These are phyloP conservation scores for Bombus superbus DNA, from an alignment of 1,140 invertebrate genomes.

Conservation along the genomic window DNA sequence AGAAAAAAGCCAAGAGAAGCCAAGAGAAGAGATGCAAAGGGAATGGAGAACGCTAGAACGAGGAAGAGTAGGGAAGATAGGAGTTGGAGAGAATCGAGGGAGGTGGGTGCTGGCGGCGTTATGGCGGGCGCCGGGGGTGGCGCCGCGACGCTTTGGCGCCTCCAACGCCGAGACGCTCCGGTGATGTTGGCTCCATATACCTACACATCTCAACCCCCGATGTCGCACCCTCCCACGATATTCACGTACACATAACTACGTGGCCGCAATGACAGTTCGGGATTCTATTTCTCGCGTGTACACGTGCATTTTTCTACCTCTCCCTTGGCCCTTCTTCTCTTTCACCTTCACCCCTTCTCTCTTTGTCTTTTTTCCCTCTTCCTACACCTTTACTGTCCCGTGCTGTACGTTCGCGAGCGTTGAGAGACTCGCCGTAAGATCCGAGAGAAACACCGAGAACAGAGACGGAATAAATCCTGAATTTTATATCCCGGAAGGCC, in stretches of 20 bases:
- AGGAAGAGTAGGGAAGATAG: conserved; percentile 46
- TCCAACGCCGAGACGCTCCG: conserved; percentile 76
- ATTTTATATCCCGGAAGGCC: conserved; percentile 33
- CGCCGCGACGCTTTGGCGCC: conserved; percentile 82
- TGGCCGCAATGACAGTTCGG: conserved; percentile 54
- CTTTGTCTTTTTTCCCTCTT: not conserved
- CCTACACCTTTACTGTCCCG: not conserved
- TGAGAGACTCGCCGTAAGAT: not conserved
- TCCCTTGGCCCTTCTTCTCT: not conserved
- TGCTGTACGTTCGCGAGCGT: not conserved
- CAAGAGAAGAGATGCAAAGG: conserved; percentile 21
- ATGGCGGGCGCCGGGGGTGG: conserved; percentile 81
- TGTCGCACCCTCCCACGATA: conserved; percentile 9
- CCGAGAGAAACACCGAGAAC: conserved; percentile 16
- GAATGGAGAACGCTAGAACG: conserved; percentile 13
- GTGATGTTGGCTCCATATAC: conserved; percentile 76
- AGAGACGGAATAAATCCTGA: conserved; percentile 34
- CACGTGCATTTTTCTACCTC: not conserved
- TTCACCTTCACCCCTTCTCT: not conserved
- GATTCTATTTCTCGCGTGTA: conserved; percentile 54
- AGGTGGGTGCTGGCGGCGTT: conserved; percentile 70
- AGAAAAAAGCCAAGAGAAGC: not conserved
- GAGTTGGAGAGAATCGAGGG: conserved; percentile 39
- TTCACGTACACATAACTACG: conserved; percentile 49
- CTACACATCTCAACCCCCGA: conserved; percentile 57